Conservation (phyloP, 2,113 vertebrate genomes). For the Burhinus bistriatus region DNA sequence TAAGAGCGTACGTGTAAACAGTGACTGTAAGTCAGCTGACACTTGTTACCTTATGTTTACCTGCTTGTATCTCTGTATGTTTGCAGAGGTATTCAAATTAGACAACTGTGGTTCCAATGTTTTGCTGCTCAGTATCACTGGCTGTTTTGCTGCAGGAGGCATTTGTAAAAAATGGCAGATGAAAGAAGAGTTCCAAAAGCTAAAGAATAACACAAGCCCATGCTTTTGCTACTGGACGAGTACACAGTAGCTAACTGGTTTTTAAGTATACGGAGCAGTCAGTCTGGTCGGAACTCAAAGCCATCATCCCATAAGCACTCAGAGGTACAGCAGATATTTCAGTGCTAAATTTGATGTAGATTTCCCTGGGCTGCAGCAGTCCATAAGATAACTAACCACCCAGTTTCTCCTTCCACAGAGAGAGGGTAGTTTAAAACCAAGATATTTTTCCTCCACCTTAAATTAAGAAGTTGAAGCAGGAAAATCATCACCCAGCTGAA, state of each 20-base stretch:
- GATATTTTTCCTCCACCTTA: background rate
- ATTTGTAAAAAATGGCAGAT: background rate
- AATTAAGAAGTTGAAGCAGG: background rate
- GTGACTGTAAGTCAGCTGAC: background rate
- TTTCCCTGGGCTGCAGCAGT: background rate
- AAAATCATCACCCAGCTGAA: background rate
- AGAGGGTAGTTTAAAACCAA: background rate
- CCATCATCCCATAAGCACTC: background rate
- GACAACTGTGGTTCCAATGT: background rate
- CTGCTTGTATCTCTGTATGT: background rate
- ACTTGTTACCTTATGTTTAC: background rate
- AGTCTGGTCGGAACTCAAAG: background rate
- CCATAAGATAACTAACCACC: background rate
- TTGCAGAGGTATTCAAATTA: constrained; percentile 19
- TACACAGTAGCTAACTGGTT: background rate
- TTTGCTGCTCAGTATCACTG: background rate
- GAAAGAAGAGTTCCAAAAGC: background rate
- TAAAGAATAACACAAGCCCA: background rate
- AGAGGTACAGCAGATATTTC: background rate
- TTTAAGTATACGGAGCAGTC: background rate
- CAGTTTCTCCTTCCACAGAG: background rate
- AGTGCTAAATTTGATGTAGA: background rate
- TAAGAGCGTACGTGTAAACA: background rate
- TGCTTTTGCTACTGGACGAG: background rate
- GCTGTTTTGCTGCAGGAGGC: background rate